Percentiles rank a stretch among this genome's conserved stretches.
These are phyloP conservation scores for Latrodectus geometricus DNA, from an alignment of 1,140 invertebrate genomes.

Conservation along the genomic window DNA sequence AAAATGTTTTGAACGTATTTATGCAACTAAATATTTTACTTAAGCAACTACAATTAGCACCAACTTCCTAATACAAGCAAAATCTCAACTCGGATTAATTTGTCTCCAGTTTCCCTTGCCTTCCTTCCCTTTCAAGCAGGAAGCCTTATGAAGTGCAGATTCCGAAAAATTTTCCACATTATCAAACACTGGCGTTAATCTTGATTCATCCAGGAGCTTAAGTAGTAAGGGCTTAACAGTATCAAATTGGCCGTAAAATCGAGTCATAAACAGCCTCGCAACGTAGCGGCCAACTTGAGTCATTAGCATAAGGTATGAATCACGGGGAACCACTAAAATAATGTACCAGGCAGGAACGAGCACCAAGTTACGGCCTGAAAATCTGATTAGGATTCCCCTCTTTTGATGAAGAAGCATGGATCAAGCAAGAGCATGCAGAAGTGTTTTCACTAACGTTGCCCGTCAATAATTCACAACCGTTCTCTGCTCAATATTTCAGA, in stretches of 20 bases:
- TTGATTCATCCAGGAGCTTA: background rate
- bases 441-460: background rate
- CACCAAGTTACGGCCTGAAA: slow-evolving; percentile 42
- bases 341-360: background rate
- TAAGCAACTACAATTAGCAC: too few relatives aligned
- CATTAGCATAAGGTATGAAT: slow-evolving; percentile 59
- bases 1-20: too few relatives aligned
- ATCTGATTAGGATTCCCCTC: slow-evolving; percentile 37
- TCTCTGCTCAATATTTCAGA: slow-evolving; percentile 56
- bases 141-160: background rate
- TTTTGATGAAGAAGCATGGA: slow-evolving; percentile 48
- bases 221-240: background rate
- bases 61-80: too few relatives aligned
- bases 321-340: slow-evolving; percentile 27
- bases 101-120: too few relatives aligned
- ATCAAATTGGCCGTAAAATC: slow-evolving; percentile 54
- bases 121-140: background rate
- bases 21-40: too few relatives aligned
- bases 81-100: too few relatives aligned
- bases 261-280: slow-evolving; percentile 43
- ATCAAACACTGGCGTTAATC: background rate
- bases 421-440: background rate
- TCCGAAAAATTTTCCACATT: background rate
- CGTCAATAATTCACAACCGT: slow-evolving; percentile 53
- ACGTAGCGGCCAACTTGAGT: slow-evolving; percentile 17